Evolutionary conservation across 2,113 vertebrate genomes (phyloP), one percentile per base, ranked within the genome.

Genomic region (Miniopterus natalensis): DNA sequence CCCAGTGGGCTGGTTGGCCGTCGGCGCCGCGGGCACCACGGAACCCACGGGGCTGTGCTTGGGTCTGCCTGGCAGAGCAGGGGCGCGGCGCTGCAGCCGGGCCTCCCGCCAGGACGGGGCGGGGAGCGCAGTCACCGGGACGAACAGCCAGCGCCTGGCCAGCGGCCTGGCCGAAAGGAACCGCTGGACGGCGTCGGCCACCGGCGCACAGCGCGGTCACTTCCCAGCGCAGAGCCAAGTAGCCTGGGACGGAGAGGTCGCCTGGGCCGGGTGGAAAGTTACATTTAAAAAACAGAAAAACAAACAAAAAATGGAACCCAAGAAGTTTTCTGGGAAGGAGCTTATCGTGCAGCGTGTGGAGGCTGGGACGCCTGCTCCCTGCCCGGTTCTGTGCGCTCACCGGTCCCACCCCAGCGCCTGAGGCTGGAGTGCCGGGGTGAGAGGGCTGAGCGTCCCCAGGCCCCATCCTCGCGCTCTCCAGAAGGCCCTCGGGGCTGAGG

Each of bases 311-410:
- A 40, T 47, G 15, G 23, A 74, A 59, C 42, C 40, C 25, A n/a
- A 15, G 53, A 53, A 23, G n/a, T 92, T 63, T 95, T 84, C 78
- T 47, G 53, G 90, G 65, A 86, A 77, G n/a, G 17, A 63, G 15
- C 23, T 83, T 45, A 25, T 29, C 61, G 45, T 88, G 74, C 57
- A 71, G 61, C 17, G n/a, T 27, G 36, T 78, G 42, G 31, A 27
- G 17, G 59, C 42, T 31, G n/a, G 45, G 36, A 36, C 36, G 36
- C 36, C 36, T 36, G 36, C 36, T 36, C 2, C 36, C 36, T 36
- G 36, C 36, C 36, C 36, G 36, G 36, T 36, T 36, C 36, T 36
- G 36, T 36, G 36, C 36, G 36, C 36, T 36, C 36, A 36, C 36
- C 36, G 36, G 36, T 36, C 36, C 36, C 36, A 36, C 36, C 36